Evolutionary conservation across 2,888 invertebrate species (phyloP).

Genomic region (Branchipolynoe longqiensis): DNA sequence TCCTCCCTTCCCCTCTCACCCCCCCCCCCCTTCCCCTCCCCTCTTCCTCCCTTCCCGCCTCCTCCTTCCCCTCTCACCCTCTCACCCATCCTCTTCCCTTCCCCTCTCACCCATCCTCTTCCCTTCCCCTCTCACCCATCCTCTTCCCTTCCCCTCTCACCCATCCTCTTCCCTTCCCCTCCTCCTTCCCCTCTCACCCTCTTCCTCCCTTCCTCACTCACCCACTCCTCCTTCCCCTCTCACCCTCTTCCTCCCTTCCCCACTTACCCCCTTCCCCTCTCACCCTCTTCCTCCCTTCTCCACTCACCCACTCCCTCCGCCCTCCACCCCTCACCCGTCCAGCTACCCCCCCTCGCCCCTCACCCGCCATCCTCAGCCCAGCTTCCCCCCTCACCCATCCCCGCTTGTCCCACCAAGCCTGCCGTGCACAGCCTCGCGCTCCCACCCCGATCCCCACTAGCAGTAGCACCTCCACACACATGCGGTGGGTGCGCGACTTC

Average conservation of each 20-base stretch:
- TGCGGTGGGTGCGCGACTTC: constrained; percentile 44
- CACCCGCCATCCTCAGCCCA: not conserved
- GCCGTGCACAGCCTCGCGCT: too few relatives aligned
- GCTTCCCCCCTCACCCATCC: not conserved
- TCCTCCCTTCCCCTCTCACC: too few relatives aligned
- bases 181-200: not conserved
- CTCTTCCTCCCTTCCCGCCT: not conserved
- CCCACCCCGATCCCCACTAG: too few relatives aligned
- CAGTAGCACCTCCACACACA: constrained; percentile 7
- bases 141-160: not conserved
- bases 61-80: not conserved
- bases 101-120: too few relatives aligned
- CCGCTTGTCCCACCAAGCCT: too few relatives aligned
- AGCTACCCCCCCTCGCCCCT: not conserved
- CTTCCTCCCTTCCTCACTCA: not conserved
- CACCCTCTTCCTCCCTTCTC: not conserved
- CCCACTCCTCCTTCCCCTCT: too few relatives aligned
- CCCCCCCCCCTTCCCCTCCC: not conserved
- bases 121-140: constrained; percentile 4
- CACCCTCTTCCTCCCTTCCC: not conserved
- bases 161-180: not conserved
- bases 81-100: not conserved
- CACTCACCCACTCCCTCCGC: constrained; percentile 17
- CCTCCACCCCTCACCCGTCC: not conserved
- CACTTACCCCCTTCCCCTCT: not conserved